Conservation (phyloP, 2,888 invertebrate species). For the Alviniconcha strummeri region DNA sequence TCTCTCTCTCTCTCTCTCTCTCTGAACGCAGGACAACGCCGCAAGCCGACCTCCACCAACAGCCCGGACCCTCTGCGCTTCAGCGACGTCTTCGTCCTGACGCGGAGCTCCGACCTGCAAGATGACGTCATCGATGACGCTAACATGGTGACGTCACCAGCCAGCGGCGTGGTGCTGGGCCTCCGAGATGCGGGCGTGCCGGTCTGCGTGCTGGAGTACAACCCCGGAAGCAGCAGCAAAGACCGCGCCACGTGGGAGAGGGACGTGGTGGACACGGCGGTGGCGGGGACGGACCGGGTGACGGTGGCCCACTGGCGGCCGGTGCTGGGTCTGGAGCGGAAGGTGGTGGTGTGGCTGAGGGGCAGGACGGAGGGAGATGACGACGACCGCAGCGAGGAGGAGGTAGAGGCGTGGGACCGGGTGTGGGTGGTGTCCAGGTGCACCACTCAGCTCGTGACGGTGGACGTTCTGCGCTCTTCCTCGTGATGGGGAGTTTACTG, state of each 20-base stretch:
- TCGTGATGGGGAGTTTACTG: background rate
- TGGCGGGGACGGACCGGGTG: background rate
- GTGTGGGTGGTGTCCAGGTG: conserved; percentile 2
- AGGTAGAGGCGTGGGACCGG: background rate
- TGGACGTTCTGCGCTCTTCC: background rate
- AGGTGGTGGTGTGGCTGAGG: conserved; percentile 15
- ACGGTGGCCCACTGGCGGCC: background rate
- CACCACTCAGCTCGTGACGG: conserved; percentile 18
- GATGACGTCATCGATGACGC: conserved; percentile 9
- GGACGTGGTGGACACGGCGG: conserved; percentile 5
- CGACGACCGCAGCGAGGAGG: background rate
- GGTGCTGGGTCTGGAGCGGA: conserved; percentile 16
- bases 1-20: background rate
- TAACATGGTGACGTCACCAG: conserved; percentile 1
- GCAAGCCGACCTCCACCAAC: too few relatives aligned
- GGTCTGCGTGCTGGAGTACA: background rate
- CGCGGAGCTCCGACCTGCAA: conserved; percentile 3
- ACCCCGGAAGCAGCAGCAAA: background rate
- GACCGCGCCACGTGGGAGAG: background rate
- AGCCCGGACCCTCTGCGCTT: background rate
- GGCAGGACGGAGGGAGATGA: background rate
- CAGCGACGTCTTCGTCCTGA: conserved; percentile 12
- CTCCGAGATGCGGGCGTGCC: background rate
- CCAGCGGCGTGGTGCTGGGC: conserved; percentile 7
- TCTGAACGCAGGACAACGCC: too few relatives aligned